A percentile compares a stretch with the other conserved stretches of the same genome.
These are phyloP conservation scores for Chionis minor DNA, from an alignment of 2,113 vertebrate genomes.

Conservation along the genomic window DNA sequence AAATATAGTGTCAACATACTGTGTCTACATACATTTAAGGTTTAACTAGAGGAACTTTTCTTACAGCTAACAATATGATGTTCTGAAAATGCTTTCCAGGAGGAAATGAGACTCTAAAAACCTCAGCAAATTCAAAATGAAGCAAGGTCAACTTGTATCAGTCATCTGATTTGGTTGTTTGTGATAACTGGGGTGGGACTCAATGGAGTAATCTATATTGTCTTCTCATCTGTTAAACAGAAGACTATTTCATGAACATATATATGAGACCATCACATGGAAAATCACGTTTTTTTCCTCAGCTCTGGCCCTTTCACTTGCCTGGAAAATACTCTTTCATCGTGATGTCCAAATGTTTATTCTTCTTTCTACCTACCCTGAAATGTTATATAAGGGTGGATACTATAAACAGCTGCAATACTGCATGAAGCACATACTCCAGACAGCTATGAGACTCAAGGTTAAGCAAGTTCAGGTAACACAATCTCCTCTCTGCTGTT, in stretches of 20 bases:
- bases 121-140: not conserved
- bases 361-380: not conserved
- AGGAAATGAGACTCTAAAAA: not conserved
- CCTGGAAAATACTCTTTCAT: not conserved
- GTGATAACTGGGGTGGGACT: not conserved
- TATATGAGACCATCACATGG: not conserved
- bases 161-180: not conserved
- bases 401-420: not conserved
- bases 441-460: not conserved
- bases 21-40: not conserved
- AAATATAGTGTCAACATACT: not conserved
- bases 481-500: not conserved
- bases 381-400: not conserved
- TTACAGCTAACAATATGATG: not conserved
- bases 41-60: not conserved
- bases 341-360: not conserved
- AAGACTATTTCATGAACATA: not conserved
- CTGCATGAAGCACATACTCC: not conserved
- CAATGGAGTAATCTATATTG: not conserved
- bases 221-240: not conserved
- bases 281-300: not conserved
- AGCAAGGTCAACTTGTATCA: not conserved
- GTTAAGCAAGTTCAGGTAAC: conserved; percentile 7
- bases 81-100: not conserved
- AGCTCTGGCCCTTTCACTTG: not conserved